Evolutionary conservation across 1,140 invertebrate genomes (phyloP).

Genomic region (Drosophila busckii): DNA sequence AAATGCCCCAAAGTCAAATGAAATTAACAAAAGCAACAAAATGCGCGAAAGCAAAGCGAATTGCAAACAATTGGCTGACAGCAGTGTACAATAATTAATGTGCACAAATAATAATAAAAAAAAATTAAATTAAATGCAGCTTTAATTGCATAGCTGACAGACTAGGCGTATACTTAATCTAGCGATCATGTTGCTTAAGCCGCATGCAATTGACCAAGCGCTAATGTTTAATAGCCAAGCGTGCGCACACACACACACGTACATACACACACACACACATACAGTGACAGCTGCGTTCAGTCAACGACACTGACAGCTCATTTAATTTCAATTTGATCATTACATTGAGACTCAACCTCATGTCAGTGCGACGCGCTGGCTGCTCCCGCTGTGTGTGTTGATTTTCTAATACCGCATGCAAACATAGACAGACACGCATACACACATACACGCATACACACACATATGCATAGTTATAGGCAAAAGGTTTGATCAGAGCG

Average conservation of each 20-base stretch:
- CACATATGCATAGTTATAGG: neutral
- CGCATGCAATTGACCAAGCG: slow-evolving; percentile 5
- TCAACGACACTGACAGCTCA: slow-evolving; percentile 40
- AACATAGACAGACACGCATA: neutral
- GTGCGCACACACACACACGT: neutral
- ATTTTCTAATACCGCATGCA: slow-evolving; percentile 36
- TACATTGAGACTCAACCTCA: slow-evolving; percentile 40
- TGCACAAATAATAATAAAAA: slow-evolving; percentile 7
- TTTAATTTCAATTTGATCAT: slow-evolving; percentile 57
- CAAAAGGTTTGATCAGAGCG: neutral
- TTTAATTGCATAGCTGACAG: slow-evolving; percentile 14
- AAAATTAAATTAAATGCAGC: neutral
- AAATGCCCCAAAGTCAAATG: slow-evolving; percentile 41
- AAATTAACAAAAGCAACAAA: slow-evolving; percentile 40
- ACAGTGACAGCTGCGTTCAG: slow-evolving; percentile 10
- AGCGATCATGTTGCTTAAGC: neutral
- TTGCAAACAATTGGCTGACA: slow-evolving; percentile 10
- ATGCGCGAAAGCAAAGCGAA: neutral
- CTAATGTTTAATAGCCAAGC: slow-evolving; percentile 13
- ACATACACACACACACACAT: neutral
- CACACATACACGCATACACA: slow-evolving; percentile 2
- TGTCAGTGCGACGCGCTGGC: slow-evolving; percentile 25
- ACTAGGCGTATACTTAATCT: slow-evolving; percentile 6
- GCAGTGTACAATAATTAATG: slow-evolving; percentile 57
- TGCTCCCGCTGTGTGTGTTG: slow-evolving; percentile 43